Evolutionary conservation across 2,113 vertebrate species (phyloP).

Genomic region (Chaenogobius annularis): DNA sequence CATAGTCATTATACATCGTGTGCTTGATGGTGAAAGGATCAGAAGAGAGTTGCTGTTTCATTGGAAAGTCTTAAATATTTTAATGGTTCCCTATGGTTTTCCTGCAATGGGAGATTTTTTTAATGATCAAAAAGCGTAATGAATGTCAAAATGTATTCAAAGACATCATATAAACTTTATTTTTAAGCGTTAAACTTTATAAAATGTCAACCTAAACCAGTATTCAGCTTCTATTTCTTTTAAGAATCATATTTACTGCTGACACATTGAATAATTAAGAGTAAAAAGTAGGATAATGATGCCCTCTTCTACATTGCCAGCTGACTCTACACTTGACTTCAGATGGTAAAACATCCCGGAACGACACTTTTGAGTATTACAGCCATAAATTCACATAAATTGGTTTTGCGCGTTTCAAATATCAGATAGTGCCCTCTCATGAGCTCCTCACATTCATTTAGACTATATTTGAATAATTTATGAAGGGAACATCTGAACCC

Average conservation of each 20-base stretch:
- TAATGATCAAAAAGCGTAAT: too few relatives aligned
- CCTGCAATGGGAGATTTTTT: too few relatives aligned
- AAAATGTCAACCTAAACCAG: too few relatives aligned
- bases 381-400: neutral
- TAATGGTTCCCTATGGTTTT: neutral
- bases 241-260: too few relatives aligned
- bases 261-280: too few relatives aligned
- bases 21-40: neutral
- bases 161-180: too few relatives aligned
- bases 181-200: too few relatives aligned
- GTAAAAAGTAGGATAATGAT: neutral
- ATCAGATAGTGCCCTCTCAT: neutral
- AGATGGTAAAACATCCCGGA: neutral
- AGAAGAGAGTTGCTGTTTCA: neutral
- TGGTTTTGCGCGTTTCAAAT: constrained; percentile 8
- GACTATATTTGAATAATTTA: neutral
- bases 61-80: neutral
- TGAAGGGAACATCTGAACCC: neutral
- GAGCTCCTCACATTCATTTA: neutral
- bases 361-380: neutral
- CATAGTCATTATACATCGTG: neutral
- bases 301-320: neutral
- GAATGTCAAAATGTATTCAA: too few relatives aligned
- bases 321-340: neutral
- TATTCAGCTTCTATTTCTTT: too few relatives aligned